Percentiles rank a stretch among this genome's conserved stretches.
phyloP scores from a whole-genome alignment of 2,113 vertebrate genomes.

The Panthera uncia region DNA sequence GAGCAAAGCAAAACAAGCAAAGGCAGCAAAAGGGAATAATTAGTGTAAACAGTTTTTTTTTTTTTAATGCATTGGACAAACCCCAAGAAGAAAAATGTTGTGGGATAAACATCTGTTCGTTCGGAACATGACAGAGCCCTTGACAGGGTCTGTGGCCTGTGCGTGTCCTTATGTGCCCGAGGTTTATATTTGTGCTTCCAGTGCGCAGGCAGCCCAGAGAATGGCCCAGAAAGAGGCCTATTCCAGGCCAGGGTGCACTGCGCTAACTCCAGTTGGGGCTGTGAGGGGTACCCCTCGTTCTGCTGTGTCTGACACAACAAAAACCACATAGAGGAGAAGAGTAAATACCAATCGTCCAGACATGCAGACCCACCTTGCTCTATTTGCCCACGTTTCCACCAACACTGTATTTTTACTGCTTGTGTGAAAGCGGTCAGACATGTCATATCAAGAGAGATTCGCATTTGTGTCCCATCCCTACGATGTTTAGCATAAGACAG shows the following conservation, averaged over 20 bases:
- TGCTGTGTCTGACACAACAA: conserved; percentile 76
- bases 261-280: neutral
- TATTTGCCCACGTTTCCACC: conserved; percentile 77
- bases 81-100: conserved; percentile 81
- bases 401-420: conserved; percentile 27
- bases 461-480: neutral
- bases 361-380: conserved; percentile 76
- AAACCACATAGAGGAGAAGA: conserved; percentile 72
- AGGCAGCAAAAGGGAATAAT: conserved; percentile 86
- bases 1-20: conserved; percentile 80
- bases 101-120: conserved; percentile 84
- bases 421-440: neutral
- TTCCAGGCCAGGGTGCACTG: conserved; percentile 74
- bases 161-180: conserved; percentile 85
- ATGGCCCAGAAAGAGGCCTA: conserved; percentile 79
- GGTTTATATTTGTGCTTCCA: conserved; percentile 77
- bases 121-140: conserved; percentile 76
- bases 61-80: conserved; percentile 84
- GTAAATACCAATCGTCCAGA: conserved; percentile 21
- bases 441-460: neutral
- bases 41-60: conserved; percentile 77
- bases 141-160: conserved; percentile 76
- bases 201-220: conserved; percentile 70
- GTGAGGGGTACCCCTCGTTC: conserved; percentile 72
- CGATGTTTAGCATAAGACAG: neutral